Evolutionary conservation across 2,888 invertebrate genomes (phyloP), one percentile per base, ranked within the genome.

Genomic region (Dyspetes luteomarginatus): DNA sequence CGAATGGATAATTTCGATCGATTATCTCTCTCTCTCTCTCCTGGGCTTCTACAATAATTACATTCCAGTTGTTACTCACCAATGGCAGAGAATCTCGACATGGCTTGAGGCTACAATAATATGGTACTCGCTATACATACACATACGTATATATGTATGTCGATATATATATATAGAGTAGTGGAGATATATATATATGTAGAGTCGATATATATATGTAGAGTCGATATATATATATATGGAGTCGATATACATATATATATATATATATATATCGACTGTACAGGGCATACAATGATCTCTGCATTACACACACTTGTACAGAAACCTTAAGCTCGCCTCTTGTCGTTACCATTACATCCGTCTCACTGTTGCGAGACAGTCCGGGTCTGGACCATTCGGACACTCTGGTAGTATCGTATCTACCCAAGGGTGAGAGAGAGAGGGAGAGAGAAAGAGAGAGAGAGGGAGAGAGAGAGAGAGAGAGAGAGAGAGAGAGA

Each of bases 61-160:
- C 73, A 78, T 78, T 78, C 78, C 78, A 62, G 55, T 64, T 55
- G 68, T 78, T 73, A 78, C 56, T 78, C 73, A 58, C 36, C 73
- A 65, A 65, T 74, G 73, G 28, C 43, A 36, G 67, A 60, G 72
- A 56, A 19, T 78, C 64, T 69, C 77, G n/a, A 41, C 65, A 67
- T 45, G 24, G 24, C 52, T 56, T 52, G 22, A 24, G 36, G 12
- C 36, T 41, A 52, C n/a, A 22, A 56, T 22, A 55, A 41, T n/a
- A n/a, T 22, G 22, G 30, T 41, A 15, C 9, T 9, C 4, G 24
- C 7, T 50, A 62, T 17, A n/a, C 19, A 36, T 24, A 2, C 45
- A 4, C 12, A 36, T 36, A 36, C 12, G 12, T 12, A 3, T 36
- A 36, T 36, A 36, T 36, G 12, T 36, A 36, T 0, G 7, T 7